Percentiles rank a stretch among this genome's conserved stretches.
phyloP scores from a whole-genome alignment of 2,797 vertebrate genomes.

The Alfaro cultratus region DNA sequence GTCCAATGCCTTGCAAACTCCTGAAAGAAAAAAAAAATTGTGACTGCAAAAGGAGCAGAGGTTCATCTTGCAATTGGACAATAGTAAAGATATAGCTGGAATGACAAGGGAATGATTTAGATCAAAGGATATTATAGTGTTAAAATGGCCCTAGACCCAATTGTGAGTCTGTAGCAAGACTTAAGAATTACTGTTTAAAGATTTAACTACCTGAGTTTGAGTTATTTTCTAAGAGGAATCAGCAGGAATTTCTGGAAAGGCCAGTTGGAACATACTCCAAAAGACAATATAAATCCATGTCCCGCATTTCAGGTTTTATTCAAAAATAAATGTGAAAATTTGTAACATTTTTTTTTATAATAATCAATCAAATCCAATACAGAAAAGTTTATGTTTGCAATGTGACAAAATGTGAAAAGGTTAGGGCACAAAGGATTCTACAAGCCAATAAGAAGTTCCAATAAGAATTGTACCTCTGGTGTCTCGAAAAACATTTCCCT shows the following conservation, averaged over 20 bases:
- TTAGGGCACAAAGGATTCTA: not conserved
- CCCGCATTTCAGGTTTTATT: not conserved
- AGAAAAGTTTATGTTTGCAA: not conserved
- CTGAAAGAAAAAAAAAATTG: not conserved
- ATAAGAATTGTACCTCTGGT: slow-evolving; percentile 80
- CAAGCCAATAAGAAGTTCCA: not conserved
- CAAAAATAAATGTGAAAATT: not conserved
- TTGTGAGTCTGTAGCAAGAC: not conserved
- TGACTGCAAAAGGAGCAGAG: not conserved
- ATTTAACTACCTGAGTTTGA: not conserved
- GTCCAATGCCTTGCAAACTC: not conserved
- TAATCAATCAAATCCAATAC: not conserved
- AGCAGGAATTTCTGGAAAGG: not conserved
- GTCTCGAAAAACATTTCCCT: slow-evolving; percentile 96
- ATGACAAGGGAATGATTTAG: not conserved
- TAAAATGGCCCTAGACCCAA: not conserved
- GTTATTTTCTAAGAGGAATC: not conserved
- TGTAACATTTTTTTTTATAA: not conserved
- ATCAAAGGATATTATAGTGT: not conserved
- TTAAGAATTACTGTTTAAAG: not conserved
- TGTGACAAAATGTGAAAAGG: not conserved
- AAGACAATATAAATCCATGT: not conserved
- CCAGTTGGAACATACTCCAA: not conserved
- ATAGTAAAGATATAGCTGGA: not conserved
- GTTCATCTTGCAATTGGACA: not conserved